phyloP scores from a whole-genome alignment of 2,797 vertebrate species.

The Sardinella longiceps region DNA sequence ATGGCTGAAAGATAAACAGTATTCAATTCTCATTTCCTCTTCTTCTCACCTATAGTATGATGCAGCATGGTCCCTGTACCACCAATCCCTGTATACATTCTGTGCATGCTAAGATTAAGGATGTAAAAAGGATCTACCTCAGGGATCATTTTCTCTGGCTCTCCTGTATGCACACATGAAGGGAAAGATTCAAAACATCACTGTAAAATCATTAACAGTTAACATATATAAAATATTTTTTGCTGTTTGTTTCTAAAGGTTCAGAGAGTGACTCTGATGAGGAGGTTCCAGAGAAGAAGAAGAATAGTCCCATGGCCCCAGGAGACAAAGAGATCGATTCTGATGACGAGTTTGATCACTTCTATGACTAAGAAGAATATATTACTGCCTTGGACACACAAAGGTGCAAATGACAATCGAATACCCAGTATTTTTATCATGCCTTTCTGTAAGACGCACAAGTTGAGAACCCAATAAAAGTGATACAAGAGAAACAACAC shows the following conservation, averaged over 20 bases:
- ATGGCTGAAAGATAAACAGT: too few relatives aligned
- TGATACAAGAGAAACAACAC: background rate
- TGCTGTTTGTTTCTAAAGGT: conserved; percentile 33
- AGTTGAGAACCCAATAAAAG: background rate
- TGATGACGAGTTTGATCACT: conserved; percentile 72
- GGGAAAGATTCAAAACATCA: background rate
- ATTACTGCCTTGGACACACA: background rate
- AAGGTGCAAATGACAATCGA: background rate
- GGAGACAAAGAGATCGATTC: conserved; percentile 52
- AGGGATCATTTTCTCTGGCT: background rate
- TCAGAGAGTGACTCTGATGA: conserved; percentile 51
- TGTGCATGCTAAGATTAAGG: background rate
- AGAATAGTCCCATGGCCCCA: conserved; percentile 20
- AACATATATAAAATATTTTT: background rate
- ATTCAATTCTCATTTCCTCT: too few relatives aligned
- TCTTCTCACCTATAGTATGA: too few relatives aligned
- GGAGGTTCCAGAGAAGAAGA: conserved; percentile 31
- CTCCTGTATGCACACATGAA: background rate
- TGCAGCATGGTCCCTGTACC: too few relatives aligned
- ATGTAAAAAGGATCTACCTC: background rate
- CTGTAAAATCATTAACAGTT: background rate
- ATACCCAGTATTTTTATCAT: background rate
- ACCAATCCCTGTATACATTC: too few relatives aligned
- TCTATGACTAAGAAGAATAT: conserved; percentile 64
- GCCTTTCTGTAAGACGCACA: background rate